A percentile compares a stretch with the other conserved stretches of the same genome.
phyloP scores from a whole-genome alignment of 2,113 vertebrate species.

The Protobothrops flavoviridis region DNA sequence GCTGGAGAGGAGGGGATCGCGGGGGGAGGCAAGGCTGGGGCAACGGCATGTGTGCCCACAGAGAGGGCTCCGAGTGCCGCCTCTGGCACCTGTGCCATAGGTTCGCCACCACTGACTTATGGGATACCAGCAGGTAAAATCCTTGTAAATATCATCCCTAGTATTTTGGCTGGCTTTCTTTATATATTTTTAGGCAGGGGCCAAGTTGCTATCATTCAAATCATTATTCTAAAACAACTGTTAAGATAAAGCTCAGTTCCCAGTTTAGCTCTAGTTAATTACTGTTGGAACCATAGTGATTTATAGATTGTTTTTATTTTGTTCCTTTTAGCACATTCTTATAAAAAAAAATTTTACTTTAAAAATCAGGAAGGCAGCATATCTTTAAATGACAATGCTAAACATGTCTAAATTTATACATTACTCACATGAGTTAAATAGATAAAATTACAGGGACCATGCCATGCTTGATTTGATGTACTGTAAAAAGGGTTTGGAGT shows the following conservation, averaged over 20 bases:
- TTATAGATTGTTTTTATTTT: background rate
- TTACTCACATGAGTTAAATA: background rate
- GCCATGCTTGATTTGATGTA: background rate
- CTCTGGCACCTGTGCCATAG: no score
- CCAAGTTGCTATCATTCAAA: background rate
- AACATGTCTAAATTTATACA: background rate
- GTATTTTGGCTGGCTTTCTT: background rate
- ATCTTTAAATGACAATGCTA: background rate
- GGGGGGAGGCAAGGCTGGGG: no score
- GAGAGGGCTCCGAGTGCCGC: no score
- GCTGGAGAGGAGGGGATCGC: no score
- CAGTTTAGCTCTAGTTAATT: background rate
- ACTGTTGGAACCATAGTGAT: no score
- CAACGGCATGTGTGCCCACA: no score
- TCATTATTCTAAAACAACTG: background rate
- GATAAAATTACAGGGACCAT: background rate
- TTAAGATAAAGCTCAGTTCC: background rate
- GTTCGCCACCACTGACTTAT: no score
- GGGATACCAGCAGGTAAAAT: background rate
- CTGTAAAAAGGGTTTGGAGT: background rate
- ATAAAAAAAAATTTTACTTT: background rate
- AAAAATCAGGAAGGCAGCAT: background rate
- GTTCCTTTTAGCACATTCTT: background rate
- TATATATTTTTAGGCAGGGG: background rate
- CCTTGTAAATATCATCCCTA: background rate